Base-by-base conservation (phyloP, 2,797 vertebrate species). In the Spea hammondii region DNA sequence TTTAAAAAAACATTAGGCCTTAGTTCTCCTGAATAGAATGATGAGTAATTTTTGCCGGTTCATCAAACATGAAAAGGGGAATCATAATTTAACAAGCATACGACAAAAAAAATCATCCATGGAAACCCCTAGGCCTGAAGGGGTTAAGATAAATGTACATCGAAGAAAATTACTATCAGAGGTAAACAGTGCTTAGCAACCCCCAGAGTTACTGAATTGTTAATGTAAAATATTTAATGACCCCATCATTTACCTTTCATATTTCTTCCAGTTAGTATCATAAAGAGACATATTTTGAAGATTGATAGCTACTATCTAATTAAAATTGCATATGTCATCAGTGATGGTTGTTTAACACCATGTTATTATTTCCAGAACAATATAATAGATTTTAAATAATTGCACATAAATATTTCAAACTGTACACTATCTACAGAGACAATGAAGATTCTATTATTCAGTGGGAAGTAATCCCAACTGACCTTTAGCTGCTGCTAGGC, bases 141-240 rank as follows among this genome's bases (percentile, higher is more conserved):
- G 32, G 32, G 32, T 32, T 32, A 32, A 32, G 32, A 32, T 32
- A 32, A 32, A 32, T 32, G 32, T 32, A 32, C 32, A 32, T 32
- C 3, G 32, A 32, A 32, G 32, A 32, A 32, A 32, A 32, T 32
- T 32, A 32, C 32, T 32, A 32, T 32, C 32, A 32, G 32, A 32
- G 32, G 32, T 32, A 32, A 32, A 32, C 32, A 32, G 32, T 3
- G 32, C 32, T 32, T 32, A 59, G 55, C n/a, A 10, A 11, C 55
- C 32, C 55, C 66, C 60, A 14, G 62, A 70, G 11, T 60, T 49
- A 62, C 78, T 77, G 85, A 79, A 82, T 83, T 84, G 84, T 82
- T 74, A 82, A 85, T 47, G 83, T 79, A 88, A 85, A 74, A 74
- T 83, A 65, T 57, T 86, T 89, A 89, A 88, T 82, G 84, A 90